These are phyloP conservation scores for Larimichthys polyactis DNA, from an alignment of 2,113 vertebrate species.

Conservation along the genomic window DNA sequence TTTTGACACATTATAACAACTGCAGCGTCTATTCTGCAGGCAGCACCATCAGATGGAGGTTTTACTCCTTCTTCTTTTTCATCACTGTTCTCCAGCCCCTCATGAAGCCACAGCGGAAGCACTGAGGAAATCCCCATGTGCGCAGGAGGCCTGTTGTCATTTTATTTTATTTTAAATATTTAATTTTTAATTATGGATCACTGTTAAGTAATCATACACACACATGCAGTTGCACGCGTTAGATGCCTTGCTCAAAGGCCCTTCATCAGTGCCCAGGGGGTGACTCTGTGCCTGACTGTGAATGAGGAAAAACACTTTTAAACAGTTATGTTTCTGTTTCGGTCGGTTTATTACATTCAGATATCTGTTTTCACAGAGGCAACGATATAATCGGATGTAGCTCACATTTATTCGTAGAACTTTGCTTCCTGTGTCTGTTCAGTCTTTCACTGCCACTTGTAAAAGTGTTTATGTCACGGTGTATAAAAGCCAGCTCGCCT, in stretches of 20 bases:
- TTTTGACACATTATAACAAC: background rate
- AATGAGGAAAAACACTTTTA: background rate
- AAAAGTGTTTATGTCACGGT: background rate
- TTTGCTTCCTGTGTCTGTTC: background rate
- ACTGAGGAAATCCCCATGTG: background rate
- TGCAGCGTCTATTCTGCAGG: background rate
- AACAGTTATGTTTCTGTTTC: background rate
- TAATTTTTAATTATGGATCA: no score
- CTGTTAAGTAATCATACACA: no score
- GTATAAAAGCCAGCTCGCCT: background rate
- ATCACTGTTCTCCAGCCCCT: no score
- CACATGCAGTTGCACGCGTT: no score
- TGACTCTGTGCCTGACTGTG: background rate
- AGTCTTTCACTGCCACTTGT: background rate
- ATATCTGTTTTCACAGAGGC: background rate
- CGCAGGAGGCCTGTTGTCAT: background rate
- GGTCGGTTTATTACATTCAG: constrained; percentile 5
- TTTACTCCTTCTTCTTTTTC: background rate
- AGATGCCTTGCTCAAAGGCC: no score
- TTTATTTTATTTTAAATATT: no score
- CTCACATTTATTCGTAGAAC: background rate
- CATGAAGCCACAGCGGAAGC: background rate
- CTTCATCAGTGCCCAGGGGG: no score
- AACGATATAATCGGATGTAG: background rate
- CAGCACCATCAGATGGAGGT: background rate